Evolutionary conservation across 1,140 invertebrate genomes (phyloP), one percentile per base, ranked within the genome.

Genomic region (Goniozus legneri): DNA sequence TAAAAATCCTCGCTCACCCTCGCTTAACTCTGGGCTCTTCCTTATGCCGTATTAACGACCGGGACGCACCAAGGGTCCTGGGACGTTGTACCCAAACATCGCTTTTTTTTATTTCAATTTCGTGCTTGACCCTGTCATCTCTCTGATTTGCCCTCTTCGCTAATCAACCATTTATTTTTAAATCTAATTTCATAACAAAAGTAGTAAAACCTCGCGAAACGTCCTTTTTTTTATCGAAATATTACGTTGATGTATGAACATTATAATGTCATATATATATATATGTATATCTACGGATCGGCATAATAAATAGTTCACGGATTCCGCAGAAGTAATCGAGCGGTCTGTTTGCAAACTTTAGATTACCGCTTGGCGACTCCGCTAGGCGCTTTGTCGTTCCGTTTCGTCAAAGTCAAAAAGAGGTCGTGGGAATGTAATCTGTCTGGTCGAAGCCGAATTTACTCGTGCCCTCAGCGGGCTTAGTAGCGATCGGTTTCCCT

Each of bases 1-100:
- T 70, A 70, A 68, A 69, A 68, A 69, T 65, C 60, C 54, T 60
- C 56, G 56, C 50, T 64, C 47, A 60, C 62, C 65, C 64, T 66
- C 63, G 55, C 52, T 54, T 64, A 60, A 58, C 56, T 52, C 50
- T 30, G 13, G 22, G 16, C 46, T 64, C 47, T 35, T 62, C 57
- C 59, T 67, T 62, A 65, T 62, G 59, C 58, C 51, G 47, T 58
- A 64, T 65, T 64, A 65, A 65, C 59, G 61, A 64, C 47, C 34
- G 47, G 42, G 50, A 40, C 38, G 47, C 34, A 36, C 43, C 47
- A 44, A 37, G 41, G 47, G 33, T 40, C 37, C 33, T 39, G 56
- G 42, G 47, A 58, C 51, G 60, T 65, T 50, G 41, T 54, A 48
- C 52, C 49, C 56, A 63, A 60, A 46, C 58, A 57, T 38, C 33